These are phyloP conservation scores for Eutrigla gurnardus DNA, from an alignment of 2,797 vertebrate species.

Conservation along the genomic window DNA sequence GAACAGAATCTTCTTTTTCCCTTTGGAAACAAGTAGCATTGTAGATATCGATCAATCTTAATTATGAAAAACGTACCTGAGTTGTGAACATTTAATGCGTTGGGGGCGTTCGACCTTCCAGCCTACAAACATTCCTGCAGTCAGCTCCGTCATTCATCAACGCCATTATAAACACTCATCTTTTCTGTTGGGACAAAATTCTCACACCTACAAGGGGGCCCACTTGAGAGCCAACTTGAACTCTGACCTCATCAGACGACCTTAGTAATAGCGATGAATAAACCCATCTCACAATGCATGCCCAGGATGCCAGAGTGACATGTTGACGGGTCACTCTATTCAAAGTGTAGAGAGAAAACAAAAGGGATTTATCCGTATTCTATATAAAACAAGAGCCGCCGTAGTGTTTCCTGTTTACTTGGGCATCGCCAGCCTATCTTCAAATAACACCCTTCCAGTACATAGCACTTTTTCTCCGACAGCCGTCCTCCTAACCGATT, in stretches of 20 bases:
- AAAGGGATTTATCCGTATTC: constrained; percentile 6
- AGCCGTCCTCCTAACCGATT: not conserved
- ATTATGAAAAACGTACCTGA: not conserved
- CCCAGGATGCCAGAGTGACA: constrained; percentile 70
- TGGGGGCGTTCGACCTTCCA: constrained; percentile 21
- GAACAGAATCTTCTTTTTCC: not conserved
- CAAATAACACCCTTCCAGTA: constrained; percentile 29
- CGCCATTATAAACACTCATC: constrained; percentile 60
- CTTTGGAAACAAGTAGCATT: not conserved
- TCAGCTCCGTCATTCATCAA: constrained; percentile 49
- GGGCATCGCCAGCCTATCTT: constrained; percentile 26
- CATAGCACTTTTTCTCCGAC: constrained; percentile 37
- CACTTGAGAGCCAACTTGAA: constrained; percentile 69
- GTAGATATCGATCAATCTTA: not conserved
- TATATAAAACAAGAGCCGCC: not conserved
- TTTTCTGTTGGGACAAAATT: constrained; percentile 50
- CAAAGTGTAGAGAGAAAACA: constrained; percentile 27
- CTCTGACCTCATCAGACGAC: constrained; percentile 65
- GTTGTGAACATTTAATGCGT: constrained; percentile 14
- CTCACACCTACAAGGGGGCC: constrained; percentile 62
- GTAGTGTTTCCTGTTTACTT: constrained; percentile 22
- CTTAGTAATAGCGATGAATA: constrained; percentile 47
- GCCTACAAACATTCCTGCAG: constrained; percentile 49
- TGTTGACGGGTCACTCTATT: constrained; percentile 27
- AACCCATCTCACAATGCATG: constrained; percentile 54